Evolutionary conservation across 2,797 vertebrate genomes (phyloP).

Genomic region (Vireo griseus): DNA sequence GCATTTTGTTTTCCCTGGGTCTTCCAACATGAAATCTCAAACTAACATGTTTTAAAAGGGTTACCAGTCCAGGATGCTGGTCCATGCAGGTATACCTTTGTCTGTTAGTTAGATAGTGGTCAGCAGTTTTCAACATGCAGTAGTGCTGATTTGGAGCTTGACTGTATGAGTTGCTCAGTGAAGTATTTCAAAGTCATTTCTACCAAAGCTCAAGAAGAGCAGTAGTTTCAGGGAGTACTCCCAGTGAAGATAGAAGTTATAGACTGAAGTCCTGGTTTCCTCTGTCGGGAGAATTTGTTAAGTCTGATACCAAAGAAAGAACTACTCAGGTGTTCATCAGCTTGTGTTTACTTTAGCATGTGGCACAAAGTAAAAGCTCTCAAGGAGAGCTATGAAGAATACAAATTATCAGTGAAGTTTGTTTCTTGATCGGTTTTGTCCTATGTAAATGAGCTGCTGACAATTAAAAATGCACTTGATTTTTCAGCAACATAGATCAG

Average conservation of each 20-base stretch:
- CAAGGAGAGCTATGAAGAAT: not conserved
- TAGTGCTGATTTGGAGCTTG: not conserved
- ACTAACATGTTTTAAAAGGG: not conserved
- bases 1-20: not conserved
- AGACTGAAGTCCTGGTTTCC: not conserved
- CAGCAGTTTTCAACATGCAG: not conserved
- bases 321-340: not conserved
- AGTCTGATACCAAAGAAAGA: not conserved
- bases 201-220: not conserved
- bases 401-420: not conserved
- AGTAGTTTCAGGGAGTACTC: not conserved
- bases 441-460: not conserved
- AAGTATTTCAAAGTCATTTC: not conserved
- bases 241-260: not conserved
- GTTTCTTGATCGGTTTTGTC: not conserved
- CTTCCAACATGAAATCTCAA: not conserved
- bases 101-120: not conserved
- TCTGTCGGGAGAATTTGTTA: not conserved
- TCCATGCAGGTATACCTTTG: not conserved
- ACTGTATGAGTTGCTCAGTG: not conserved
- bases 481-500: not conserved
- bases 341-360: rapidly evolving
- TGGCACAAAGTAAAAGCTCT: not conserved
- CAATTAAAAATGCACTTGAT: not conserved
- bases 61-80: not conserved